Base-by-base conservation (phyloP, 2,113 vertebrate genomes). In the Bujurquina vittata region DNA sequence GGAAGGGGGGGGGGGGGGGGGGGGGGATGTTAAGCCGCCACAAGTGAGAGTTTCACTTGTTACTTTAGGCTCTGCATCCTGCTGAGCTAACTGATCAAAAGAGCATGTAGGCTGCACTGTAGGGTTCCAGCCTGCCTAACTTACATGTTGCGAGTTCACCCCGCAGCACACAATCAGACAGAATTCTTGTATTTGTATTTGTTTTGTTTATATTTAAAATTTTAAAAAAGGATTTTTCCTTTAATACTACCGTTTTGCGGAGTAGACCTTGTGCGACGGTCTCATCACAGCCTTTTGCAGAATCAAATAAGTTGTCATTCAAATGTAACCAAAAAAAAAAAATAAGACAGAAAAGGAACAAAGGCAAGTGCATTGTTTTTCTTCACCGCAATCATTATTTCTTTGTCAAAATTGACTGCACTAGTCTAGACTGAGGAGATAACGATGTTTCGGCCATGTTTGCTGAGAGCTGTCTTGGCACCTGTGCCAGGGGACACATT, bases 231-330 rank as follows among this genome's bases (percentile, higher is more conserved):
- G 37, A 46, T 46, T 67, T 67, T 22, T 67, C 40, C 63, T 67
- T 67, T 18, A 46, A 67, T 67, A 18, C 0, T 67, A 18, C 4
- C 26, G 22, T 67, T 43, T 26, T 5, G 14, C 1, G 63, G 63
- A 26, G 63, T 10, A 3, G 40, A 26, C 63, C 40, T 31, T 10
- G 29, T 69, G 65, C 29, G 9, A 29, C 40, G 15, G 22, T 49
- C 40, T 49, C 23, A 69, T 26, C 46, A 29, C 23, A 17, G 17
- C 49, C 65, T 31, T 31, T 26, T 52, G 15, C 65, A 4, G 1
- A 31, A 52, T 31, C 67, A 72, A 72, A 72, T n/a, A 72, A 72
- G 67, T 18, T n/a, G 46, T 72, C 67, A 72, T 52, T 52, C 46
- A 72, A 72, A 72, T 52, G 10, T 17, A 20, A 9, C 26, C 22